Evolutionary conservation across 2,113 vertebrate genomes (phyloP), one percentile per base, ranked within the genome.

Genomic region (Microcebus griseorufus): DNA sequence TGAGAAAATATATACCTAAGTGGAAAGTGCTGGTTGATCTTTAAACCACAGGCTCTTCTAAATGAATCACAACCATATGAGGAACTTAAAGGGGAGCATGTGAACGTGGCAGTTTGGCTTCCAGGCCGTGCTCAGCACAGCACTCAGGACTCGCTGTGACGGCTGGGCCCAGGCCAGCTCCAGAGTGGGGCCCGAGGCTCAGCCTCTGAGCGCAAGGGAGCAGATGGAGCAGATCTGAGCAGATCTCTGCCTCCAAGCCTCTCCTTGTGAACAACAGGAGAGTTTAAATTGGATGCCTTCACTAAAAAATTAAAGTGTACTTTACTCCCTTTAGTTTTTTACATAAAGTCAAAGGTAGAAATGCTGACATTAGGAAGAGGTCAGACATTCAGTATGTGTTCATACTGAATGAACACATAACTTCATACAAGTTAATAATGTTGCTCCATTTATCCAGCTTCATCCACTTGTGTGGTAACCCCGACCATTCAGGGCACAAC

Each of bases 11-110:
- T 97, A 76, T 81, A 96, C 76, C 45, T 69, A 81, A 32, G 67
- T 62, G 96, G 97, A 97, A 98, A 97, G 39, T 81, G 48, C 39
- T 90, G 86, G 92, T 86, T 84, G 73, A 82, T 51, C 87, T 95
- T 97, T 93, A 82, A 96, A 97, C 95, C 94, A 97, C 96, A 86
- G 82, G 16, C 62, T 64, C 82, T 90, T 97, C 97, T 96, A 96
- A 96, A 97, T 97, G 80, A 97, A 62, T 96, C 96, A 89, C 95
- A 97, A 95, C 97, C 97, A 90, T 81, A 11, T 22, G 60, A 97
- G 89, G 84, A 89, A 96, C 18, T 6, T 92, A 73, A 67, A 96
- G 90, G 70, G 60, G 72, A 79, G 72, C 16, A 20, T 64, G 92
- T 0, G 6, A 65, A 83, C 84, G 89, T 91, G 90, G 83, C 67